Evolutionary conservation across 2,888 invertebrate genomes (phyloP), one percentile per base, ranked within the genome.

Genomic region (Drosophila cracens): DNA sequence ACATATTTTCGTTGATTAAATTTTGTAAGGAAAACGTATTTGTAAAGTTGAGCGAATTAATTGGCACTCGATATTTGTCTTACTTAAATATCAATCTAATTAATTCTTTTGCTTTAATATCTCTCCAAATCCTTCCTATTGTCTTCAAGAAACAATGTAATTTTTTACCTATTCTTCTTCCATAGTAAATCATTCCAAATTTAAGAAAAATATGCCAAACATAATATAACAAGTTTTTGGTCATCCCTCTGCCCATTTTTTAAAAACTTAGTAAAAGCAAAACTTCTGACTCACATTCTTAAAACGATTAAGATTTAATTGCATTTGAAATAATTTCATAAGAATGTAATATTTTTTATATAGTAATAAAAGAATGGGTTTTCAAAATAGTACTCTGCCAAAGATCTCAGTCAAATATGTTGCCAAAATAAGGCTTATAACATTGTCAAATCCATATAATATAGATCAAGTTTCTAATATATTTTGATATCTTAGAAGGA

Each of bases 401-500:
- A 46, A 46, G 46, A 46, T 8, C 16, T 27, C 16, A 16, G 25
- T 46, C 8, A 25, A 25, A 16, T 46, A 16, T 16, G 8, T 25
- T 25, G 46, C 16, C 46, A 16, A 46, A 16, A 46, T 25, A 7
- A 25, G 46, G 21, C 4, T 25, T 16, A 16, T 25, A 46, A 2
- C 7, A 4, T 46, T 21, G 46, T 46, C 21, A 13, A 46, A 13
- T 13, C 16, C 18, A 60, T 27, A 11, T n/a, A 36, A 21, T 10
- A 27, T 11, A 16, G n/a, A 21, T 51, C 29, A 36, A 33, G 29
- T 10, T 29, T 16, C 2, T 8, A 25, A 43, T 10, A 43, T 31
- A 43, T 16, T 40, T 40, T 7, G 25, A 49, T 74, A 76, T 74
- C 63, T 49, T 48, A 13, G 33, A 48, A 31, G 46, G 46, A 18